phyloP scores from a whole-genome alignment of 2,113 vertebrate genomes.

The Diadophis punctatus region DNA sequence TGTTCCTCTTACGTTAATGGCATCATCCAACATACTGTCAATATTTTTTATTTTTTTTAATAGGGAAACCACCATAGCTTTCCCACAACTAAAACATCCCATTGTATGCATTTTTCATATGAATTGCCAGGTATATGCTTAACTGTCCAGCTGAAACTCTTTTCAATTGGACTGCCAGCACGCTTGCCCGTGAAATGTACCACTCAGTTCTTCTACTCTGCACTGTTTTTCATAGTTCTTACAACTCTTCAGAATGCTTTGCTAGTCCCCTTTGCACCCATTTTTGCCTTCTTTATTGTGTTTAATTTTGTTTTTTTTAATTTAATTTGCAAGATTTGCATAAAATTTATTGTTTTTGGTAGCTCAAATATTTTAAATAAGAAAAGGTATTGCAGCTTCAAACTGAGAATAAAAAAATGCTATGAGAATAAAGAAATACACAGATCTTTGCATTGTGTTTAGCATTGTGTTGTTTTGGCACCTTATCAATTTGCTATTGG shows the following conservation, averaged over 20 bases:
- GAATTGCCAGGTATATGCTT: constrained; percentile 62
- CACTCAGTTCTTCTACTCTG: constrained; percentile 54
- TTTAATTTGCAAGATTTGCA: constrained; percentile 54
- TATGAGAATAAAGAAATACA: constrained; percentile 5
- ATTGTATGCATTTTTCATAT: constrained; percentile 66
- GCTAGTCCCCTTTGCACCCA: constrained; percentile 42
- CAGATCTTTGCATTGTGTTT: constrained; percentile 25
- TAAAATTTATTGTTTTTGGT: constrained; percentile 41
- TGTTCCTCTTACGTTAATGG: constrained; percentile 50
- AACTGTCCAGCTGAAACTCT: constrained; percentile 46
- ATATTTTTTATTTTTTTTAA: constrained; percentile 58
- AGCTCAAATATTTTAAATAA: constrained; percentile 32
- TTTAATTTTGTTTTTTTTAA: constrained; percentile 39
- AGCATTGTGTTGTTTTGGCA: constrained; percentile 35
- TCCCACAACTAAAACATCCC: constrained; percentile 62
- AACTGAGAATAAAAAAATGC: constrained; percentile 12
- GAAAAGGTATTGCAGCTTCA: constrained; percentile 39
- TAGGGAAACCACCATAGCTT: constrained; percentile 55
- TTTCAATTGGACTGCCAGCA: constrained; percentile 75
- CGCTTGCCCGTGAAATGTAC: constrained; percentile 72
- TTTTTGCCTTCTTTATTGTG: constrained; percentile 50
- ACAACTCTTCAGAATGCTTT: constrained; percentile 43
- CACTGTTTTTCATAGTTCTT: constrained; percentile 40
- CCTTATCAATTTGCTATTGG: neutral
- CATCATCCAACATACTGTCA: constrained; percentile 52